Percentiles rank a stretch among this genome's conserved stretches.
phyloP scores from a whole-genome alignment of 2,797 vertebrate genomes.

The Buceros bicornis region DNA sequence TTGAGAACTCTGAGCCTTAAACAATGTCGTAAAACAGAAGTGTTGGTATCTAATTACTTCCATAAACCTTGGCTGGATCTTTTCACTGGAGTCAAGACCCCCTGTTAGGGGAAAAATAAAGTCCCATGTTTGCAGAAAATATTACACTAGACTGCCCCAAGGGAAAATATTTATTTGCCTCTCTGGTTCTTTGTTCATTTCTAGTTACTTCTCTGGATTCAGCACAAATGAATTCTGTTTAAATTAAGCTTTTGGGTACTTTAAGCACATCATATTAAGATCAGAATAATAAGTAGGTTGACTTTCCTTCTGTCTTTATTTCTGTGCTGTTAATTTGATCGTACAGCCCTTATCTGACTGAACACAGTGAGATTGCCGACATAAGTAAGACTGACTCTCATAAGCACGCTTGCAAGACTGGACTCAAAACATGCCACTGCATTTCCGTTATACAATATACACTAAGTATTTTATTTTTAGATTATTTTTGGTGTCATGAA shows the following conservation, averaged over 20 bases:
- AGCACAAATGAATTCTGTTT: conserved; percentile 48
- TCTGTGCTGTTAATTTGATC: conserved; percentile 50
- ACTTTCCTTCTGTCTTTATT: conserved; percentile 62
- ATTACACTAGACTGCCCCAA: conserved; percentile 54
- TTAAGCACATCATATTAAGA: conserved; percentile 59
- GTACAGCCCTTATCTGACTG: background rate
- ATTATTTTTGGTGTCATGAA: conserved; percentile 18
- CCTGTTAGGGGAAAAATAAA: conserved; percentile 78
- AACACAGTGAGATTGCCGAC: background rate
- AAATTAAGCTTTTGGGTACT: conserved; percentile 64
- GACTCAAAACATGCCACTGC: background rate
- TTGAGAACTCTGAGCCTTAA: conserved; percentile 67
- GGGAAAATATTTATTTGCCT: conserved; percentile 77
- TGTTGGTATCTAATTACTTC: conserved; percentile 79
- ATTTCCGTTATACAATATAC: background rate
- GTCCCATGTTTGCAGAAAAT: conserved; percentile 76
- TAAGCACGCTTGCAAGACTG: background rate
- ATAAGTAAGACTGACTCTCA: background rate
- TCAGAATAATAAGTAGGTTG: conserved; percentile 50
- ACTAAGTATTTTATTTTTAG: conserved; percentile 9
- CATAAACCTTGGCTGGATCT: conserved; percentile 77
- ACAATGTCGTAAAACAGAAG: conserved; percentile 66
- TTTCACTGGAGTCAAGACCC: conserved; percentile 77
- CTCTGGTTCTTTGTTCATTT: conserved; percentile 40
- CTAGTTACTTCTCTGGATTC: conserved; percentile 61